phyloP scores from a whole-genome alignment of 2,888 invertebrate species.

The Pardosa pseudoannulata region DNA sequence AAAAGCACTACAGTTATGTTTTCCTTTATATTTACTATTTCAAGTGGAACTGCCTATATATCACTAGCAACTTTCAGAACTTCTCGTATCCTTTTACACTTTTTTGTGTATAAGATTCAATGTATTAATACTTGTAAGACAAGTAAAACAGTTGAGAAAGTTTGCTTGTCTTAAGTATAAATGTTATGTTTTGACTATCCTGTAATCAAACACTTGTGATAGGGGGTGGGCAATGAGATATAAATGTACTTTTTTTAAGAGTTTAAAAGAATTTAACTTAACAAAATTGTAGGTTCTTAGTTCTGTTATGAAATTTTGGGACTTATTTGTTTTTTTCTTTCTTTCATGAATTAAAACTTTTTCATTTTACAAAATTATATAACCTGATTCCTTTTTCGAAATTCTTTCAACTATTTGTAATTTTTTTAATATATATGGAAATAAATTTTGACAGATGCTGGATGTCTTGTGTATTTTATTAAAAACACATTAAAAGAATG shows the following conservation, averaged over 20 bases:
- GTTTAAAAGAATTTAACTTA: neutral
- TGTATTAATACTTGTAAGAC: constrained; percentile 14
- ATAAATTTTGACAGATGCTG: neutral
- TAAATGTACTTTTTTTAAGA: neutral
- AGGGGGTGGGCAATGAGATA: neutral
- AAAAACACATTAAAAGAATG: too few species aligned
- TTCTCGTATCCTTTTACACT: constrained; percentile 14
- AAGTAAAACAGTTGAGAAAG: neutral
- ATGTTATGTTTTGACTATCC: constrained; percentile 3
- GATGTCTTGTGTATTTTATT: neutral
- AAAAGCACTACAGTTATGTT: constrained; percentile 7
- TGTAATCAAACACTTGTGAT: constrained; percentile 15
- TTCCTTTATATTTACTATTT: constrained; percentile 13
- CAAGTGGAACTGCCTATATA: neutral
- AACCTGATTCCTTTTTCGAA: neutral
- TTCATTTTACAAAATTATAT: neutral
- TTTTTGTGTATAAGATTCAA: constrained; percentile 9
- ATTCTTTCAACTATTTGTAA: neutral
- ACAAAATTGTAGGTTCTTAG: neutral
- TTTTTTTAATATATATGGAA: constrained; percentile 11
- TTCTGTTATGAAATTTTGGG: neutral
- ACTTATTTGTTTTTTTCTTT: too few species aligned
- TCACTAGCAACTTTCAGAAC: neutral
- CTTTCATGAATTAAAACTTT: neutral
- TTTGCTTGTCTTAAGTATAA: constrained; percentile 9